phyloP scores from a whole-genome alignment of 2,797 vertebrate species.

The Halcyon chelicuti region DNA sequence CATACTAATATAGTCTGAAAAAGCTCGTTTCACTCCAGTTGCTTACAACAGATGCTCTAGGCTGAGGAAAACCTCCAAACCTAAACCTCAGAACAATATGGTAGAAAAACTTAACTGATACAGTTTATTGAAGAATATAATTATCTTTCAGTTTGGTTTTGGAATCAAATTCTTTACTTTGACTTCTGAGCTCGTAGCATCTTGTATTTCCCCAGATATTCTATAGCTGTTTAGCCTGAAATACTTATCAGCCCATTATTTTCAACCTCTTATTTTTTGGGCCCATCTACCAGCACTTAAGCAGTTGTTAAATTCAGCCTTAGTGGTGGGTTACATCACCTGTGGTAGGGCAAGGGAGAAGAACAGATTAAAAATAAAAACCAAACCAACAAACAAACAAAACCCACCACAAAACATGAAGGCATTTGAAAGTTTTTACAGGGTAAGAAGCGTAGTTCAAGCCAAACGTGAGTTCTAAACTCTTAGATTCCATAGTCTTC shows the following conservation, averaged over 20 bases:
- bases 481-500: neutral
- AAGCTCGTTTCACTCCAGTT: neutral
- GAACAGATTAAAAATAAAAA: neutral
- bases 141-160: neutral
- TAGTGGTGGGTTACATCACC: neutral
- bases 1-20: neutral
- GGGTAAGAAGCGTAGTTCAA: neutral
- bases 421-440: accelerated
- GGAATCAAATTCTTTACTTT: neutral
- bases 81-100: neutral
- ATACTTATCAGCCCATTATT: neutral
- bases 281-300: neutral
- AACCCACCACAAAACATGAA: neutral
- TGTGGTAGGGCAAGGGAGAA: neutral
- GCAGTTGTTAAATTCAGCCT: neutral
- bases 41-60: neutral
- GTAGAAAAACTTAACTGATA: neutral
- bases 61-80: neutral
- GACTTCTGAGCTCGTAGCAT: neutral
- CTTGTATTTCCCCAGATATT: neutral
- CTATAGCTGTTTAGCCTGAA: neutral
- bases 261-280: neutral
- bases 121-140: neutral
- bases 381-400: accelerated
- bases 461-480: neutral